phyloP scores from a whole-genome alignment of 2,113 vertebrate genomes.

The Dolichallabes microphthalmus region DNA sequence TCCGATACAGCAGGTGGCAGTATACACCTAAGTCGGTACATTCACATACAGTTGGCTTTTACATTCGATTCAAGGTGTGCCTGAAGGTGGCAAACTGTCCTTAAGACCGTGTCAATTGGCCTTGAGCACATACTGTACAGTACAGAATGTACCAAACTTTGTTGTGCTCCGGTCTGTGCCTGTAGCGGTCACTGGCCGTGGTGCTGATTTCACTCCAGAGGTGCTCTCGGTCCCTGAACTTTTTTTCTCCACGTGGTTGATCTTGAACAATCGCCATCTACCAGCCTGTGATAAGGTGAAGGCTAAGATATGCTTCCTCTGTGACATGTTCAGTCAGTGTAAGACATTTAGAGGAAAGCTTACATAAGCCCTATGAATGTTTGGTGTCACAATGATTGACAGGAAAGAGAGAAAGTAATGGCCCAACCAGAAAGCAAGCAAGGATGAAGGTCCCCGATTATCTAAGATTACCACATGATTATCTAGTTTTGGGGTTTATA shows the following conservation, averaged over 20 bases:
- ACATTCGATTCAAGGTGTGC: too few relatives aligned
- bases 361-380: background rate
- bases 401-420: background rate
- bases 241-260: background rate
- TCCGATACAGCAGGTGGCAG: too few relatives aligned
- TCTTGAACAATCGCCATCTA: background rate
- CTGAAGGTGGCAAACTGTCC: too few relatives aligned
- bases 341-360: background rate
- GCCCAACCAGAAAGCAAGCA: background rate
- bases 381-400: background rate
- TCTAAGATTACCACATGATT: background rate
- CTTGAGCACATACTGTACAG: too few relatives aligned
- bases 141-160: too few relatives aligned
- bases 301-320: background rate
- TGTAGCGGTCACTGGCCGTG: background rate
- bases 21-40: too few relatives aligned
- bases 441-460: background rate
- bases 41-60: too few relatives aligned
- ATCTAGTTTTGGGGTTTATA: background rate
- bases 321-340: background rate
- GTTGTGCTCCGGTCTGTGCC: too few relatives aligned
- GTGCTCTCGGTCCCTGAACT: background rate
- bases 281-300: background rate
- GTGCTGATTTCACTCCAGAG: background rate
- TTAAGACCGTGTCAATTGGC: too few relatives aligned